These are phyloP conservation scores for Bucco capensis DNA, from an alignment of 2,113 vertebrate species.

Conservation along the genomic window DNA sequence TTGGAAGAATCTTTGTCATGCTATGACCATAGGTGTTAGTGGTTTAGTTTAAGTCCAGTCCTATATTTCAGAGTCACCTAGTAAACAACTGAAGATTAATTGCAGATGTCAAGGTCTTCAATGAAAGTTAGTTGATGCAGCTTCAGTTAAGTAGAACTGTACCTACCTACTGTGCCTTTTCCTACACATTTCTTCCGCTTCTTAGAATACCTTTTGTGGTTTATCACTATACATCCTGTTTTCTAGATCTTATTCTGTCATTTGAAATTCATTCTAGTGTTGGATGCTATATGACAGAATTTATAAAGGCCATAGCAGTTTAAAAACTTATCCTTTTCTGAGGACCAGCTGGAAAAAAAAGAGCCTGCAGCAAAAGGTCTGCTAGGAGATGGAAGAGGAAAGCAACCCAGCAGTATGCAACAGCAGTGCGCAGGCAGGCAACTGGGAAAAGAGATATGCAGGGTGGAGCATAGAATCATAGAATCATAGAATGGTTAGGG, in stretches of 20 bases:
- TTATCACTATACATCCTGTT: background rate
- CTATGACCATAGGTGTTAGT: background rate
- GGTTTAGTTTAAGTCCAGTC: background rate
- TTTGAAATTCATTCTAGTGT: background rate
- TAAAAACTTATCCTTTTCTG: background rate
- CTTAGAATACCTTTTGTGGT: background rate
- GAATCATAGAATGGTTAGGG: too few relatives aligned
- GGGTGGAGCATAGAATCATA: too few relatives aligned
- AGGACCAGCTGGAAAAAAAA: background rate
- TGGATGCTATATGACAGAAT: background rate
- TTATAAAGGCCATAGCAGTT: background rate
- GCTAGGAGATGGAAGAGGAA: background rate
- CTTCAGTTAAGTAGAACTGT: background rate
- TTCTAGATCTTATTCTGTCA: background rate
- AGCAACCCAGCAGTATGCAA: background rate
- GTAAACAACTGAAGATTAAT: background rate
- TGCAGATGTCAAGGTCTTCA: background rate
- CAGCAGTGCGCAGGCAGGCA: background rate
- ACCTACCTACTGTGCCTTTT: background rate
- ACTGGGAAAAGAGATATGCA: background rate
- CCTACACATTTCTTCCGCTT: background rate
- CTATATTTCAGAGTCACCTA: background rate
- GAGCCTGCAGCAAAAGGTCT: background rate
- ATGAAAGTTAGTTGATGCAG: background rate
- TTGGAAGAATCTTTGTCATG: background rate